Evolutionary conservation across 2,113 vertebrate genomes (phyloP), one percentile per base, ranked within the genome.

Genomic region (Calypte anna): DNA sequence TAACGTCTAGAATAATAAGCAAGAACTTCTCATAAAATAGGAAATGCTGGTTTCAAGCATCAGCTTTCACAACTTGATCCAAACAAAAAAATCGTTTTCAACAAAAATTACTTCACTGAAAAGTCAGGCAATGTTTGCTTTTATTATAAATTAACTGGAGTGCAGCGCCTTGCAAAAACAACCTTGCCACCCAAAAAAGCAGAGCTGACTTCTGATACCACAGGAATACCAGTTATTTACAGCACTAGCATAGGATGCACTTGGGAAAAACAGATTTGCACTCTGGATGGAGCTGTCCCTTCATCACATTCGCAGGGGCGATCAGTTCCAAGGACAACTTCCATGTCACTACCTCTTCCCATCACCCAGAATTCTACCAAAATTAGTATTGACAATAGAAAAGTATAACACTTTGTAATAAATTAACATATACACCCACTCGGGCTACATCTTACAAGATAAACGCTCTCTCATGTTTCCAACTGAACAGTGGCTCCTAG

Each of bases 71-170:
- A 91, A 40, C 64, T 70, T 36, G 59, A 91, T 81, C 59, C 79
- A 77, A 91, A 82, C 22, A 61, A 79, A n/a, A n/a, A 91, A n/a
- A 31, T 16, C 57, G 17, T 44, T 70, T 91, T 30, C 77, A 80
- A 91, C 67, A 81, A 15, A 91, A 88, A 18, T 76, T 44, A 73
- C 68, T 55, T 89, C 63, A 93, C 79, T 74, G 85, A 91, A 69
- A 83, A 94, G 68, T 57, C n/a, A 31, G 90, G 72, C 79, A 68
- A 86, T 3, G 23, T 67, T 91, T 70, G 82, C 57, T 96, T 95
- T 96, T 95, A 96, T 94, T 91, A 91, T 72, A 93, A 97, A 95
- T 95, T 80, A 96, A 94, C 24, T 30, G 79, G 75, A 91, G 95
- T 55, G 90, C 93, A 86, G 82, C 0, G 1, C 79, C 76, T 91